These are phyloP conservation scores for Oreonectes daqikongensis DNA, from an alignment of 2,797 vertebrate genomes.

Conservation along the genomic window DNA sequence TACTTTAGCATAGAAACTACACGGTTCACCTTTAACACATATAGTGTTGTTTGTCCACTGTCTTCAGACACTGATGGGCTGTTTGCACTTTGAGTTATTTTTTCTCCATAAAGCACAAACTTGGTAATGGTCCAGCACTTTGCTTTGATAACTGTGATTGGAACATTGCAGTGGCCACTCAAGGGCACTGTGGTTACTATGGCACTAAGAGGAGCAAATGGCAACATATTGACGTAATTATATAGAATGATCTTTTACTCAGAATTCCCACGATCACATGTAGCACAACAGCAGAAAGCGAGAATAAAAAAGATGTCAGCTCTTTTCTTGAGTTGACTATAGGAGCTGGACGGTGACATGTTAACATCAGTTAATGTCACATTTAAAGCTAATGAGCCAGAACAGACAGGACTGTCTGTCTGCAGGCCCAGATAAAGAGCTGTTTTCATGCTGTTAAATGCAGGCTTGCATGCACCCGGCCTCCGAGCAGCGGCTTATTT, in stretches of 20 bases:
- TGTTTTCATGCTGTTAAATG: constrained; percentile 25
- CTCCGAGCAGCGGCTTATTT: constrained; percentile 54
- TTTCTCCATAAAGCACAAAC: constrained; percentile 23
- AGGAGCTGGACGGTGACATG: neutral
- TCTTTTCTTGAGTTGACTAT: neutral
- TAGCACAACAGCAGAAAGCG: neutral
- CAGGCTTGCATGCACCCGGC: constrained; percentile 15
- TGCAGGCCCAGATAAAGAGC: constrained; percentile 3
- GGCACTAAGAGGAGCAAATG: constrained; percentile 57
- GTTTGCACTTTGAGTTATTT: constrained; percentile 28
- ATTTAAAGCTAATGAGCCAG: constrained; percentile 7
- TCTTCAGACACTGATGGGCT: neutral
- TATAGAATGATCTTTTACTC: neutral
- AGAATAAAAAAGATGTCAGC: constrained; percentile 10
- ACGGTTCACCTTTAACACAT: neutral
- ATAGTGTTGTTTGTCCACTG: constrained; percentile 46
- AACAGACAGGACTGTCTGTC: neutral
- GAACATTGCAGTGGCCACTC: constrained; percentile 51
- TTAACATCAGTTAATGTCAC: neutral
- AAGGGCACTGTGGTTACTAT: constrained; percentile 54
- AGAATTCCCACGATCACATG: neutral
- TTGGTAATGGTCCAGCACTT: constrained; percentile 40
- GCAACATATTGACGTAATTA: constrained; percentile 53
- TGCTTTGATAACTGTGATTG: constrained; percentile 61
- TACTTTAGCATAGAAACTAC: neutral